Percentiles rank a stretch among this genome's conserved stretches.
phyloP scores from a whole-genome alignment of 2,113 vertebrate species.

The Salvator merianae region DNA sequence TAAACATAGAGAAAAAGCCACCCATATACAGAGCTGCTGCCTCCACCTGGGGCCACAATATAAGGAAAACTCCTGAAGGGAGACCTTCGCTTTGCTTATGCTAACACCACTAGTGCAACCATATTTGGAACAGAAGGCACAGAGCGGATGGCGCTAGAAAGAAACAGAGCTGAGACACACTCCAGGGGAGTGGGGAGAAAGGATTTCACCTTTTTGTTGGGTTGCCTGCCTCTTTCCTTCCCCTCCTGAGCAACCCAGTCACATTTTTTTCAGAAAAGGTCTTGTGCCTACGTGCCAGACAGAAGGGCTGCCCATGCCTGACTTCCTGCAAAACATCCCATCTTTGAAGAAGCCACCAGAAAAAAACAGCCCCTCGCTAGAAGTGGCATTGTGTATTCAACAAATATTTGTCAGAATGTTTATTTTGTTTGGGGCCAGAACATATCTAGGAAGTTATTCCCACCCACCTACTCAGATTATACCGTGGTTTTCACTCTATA shows the following conservation, averaged over 20 bases:
- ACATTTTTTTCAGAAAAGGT: background rate
- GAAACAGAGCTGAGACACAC: background rate
- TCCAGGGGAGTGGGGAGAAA: background rate
- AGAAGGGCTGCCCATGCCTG: background rate
- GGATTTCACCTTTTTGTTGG: background rate
- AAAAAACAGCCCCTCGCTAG: background rate
- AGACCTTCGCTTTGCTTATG: accelerated
- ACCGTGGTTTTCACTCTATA: background rate
- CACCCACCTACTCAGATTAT: background rate
- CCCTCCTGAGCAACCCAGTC: background rate
- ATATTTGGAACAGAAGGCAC: background rate
- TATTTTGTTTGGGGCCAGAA: no score
- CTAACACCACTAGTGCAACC: background rate
- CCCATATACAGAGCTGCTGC: background rate
- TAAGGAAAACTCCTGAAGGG: background rate
- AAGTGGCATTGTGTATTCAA: background rate
- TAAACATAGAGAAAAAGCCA: no score
- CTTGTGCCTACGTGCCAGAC: background rate
- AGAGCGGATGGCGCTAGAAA: background rate
- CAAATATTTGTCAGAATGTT: no score
- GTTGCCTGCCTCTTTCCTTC: background rate
- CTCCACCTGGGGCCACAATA: background rate
- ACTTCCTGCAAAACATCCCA: background rate
- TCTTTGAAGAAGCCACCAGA: no score
- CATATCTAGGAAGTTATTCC: background rate